These are phyloP conservation scores for Temnothorax curvispinosus DNA, from an alignment of 1,140 invertebrate species.

Conservation along the genomic window DNA sequence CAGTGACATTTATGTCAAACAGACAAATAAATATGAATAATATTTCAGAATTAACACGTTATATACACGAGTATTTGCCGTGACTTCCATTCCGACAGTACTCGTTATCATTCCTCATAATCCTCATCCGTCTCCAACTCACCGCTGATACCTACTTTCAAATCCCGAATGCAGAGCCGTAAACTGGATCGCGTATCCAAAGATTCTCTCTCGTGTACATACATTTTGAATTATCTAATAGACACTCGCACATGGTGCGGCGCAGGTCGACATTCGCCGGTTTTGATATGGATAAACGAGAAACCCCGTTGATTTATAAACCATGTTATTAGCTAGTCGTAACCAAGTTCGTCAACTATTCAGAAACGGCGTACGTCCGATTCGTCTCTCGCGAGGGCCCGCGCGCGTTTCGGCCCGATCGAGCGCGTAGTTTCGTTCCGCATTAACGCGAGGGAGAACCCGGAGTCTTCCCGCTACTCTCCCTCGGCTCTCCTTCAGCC, in stretches of 20 bases:
- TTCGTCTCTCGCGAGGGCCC: slow-evolving; percentile 36
- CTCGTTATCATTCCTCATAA: slow-evolving; percentile 6
- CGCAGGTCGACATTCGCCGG: neutral
- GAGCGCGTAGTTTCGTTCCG: slow-evolving; percentile 66
- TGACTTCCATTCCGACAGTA: neutral
- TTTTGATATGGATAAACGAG: slow-evolving; percentile 40
- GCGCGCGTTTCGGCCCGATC: slow-evolving; percentile 51
- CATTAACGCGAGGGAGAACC: slow-evolving; percentile 54
- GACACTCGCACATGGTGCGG: neutral
- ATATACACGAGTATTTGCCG: neutral
- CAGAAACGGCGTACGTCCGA: slow-evolving; percentile 62
- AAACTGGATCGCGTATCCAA: neutral
- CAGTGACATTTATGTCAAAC: neutral
- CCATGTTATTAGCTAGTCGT: slow-evolving; percentile 59
- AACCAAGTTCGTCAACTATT: slow-evolving; percentile 64
- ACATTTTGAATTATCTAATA: slow-evolving; percentile 32
- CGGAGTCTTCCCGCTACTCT: slow-evolving; percentile 29
- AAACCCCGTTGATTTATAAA: slow-evolving; percentile 64
- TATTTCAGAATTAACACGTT: slow-evolving; percentile 24
- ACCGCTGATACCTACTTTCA: neutral
- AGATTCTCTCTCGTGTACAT: neutral
- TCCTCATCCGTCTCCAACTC: neutral
- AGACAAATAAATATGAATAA: neutral
- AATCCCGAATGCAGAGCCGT: neutral
- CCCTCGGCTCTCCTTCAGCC: slow-evolving; percentile 67